phyloP scores from a whole-genome alignment of 2,113 vertebrate species.

The Gymnocephalus cernua region DNA sequence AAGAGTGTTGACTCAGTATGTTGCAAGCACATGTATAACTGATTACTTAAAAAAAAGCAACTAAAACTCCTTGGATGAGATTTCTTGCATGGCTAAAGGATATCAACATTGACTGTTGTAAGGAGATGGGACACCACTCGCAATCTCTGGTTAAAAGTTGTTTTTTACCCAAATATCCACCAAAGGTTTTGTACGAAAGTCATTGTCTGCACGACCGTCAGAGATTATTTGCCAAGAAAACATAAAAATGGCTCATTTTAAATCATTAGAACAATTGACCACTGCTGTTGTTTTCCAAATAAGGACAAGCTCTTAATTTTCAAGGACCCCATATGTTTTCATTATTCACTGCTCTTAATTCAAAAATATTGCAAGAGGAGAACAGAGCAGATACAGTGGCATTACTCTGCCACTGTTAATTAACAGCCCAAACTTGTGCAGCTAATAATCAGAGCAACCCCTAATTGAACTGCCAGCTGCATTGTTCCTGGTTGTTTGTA shows the following conservation, averaged over 20 bases:
- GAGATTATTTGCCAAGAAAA: background rate
- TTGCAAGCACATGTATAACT: background rate
- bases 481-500: constrained; percentile 62
- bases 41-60: background rate
- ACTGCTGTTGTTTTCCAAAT: background rate
- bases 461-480: constrained; percentile 71
- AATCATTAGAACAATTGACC: background rate
- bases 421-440: constrained; percentile 45
- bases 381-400: constrained; percentile 2
- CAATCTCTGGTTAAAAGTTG: background rate
- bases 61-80: background rate
- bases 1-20: constrained; percentile 8
- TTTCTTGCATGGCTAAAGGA: background rate
- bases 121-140: too few relatives aligned
- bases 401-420: constrained; percentile 47
- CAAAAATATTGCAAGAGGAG: background rate
- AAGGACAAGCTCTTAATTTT: background rate
- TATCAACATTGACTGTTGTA: background rate
- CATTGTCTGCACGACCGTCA: background rate
- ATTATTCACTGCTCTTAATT: constrained; percentile 13
- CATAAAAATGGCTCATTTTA: background rate
- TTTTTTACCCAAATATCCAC: background rate
- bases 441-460: constrained; percentile 54
- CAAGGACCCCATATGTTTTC: background rate
- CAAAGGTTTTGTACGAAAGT: background rate